Evolutionary conservation across 2,797 vertebrate species (phyloP).

Genomic region (Salarias fasciatus): DNA sequence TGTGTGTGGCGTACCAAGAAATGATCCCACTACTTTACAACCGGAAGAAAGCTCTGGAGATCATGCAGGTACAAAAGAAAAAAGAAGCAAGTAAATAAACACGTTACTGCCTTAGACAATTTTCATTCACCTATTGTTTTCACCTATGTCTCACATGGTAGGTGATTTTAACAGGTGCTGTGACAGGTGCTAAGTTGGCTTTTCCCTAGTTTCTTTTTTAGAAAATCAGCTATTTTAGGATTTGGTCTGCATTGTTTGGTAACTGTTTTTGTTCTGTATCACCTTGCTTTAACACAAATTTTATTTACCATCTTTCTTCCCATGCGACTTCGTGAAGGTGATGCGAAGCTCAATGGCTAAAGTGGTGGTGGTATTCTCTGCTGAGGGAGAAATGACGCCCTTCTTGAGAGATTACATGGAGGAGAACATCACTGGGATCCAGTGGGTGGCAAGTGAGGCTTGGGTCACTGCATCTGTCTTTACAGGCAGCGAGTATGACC

Average conservation of each 20-base stretch:
- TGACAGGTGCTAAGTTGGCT: no score
- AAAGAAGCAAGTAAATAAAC: background rate
- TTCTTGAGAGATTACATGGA: conserved; percentile 80
- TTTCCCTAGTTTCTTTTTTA: no score
- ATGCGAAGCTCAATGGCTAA: conserved; percentile 76
- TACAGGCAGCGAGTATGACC: conserved; percentile 74
- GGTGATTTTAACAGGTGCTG: no score
- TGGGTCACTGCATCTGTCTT: conserved; percentile 83
- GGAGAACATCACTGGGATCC: conserved; percentile 81
- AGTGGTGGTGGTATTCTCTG: conserved; percentile 82
- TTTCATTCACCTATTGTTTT: background rate
- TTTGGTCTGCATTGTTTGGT: no score
- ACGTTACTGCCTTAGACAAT: background rate
- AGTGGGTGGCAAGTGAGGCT: conserved; percentile 84
- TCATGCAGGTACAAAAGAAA: conserved; percentile 65
- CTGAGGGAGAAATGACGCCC: conserved; percentile 81
- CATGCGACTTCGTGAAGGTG: conserved; percentile 51
- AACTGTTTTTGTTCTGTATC: background rate
- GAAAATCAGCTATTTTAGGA: no score
- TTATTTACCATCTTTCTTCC: background rate
- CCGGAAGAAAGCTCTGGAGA: conserved; percentile 66
- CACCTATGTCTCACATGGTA: no score
- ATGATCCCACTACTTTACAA: conserved; percentile 81
- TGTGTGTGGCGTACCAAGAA: conserved; percentile 81
- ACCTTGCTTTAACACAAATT: background rate